Base-by-base conservation (phyloP, 2,797 vertebrate species). In the Sebastes kiyomatsui region DNA sequence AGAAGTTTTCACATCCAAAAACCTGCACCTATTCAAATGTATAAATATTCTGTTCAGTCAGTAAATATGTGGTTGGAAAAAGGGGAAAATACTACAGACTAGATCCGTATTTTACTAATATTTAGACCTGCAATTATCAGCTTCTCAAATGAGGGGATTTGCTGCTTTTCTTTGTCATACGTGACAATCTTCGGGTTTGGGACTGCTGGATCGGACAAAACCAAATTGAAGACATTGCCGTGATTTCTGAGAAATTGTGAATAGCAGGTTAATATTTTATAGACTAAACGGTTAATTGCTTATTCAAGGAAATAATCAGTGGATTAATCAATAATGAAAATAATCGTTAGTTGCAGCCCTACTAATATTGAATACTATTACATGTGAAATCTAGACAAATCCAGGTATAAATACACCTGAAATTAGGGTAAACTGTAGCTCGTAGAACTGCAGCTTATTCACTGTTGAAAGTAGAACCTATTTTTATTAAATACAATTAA, bases 31-130 rank as follows among this genome's bases (percentile, higher is more conserved):
- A 30, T 20, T 27, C 13, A 60, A 27, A 49, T 8, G 14, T 66
- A n/a, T 23, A 42, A 62, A 64, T 42, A 42, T 56, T 13, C 2
- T 14, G 3, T 13, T 27, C 23, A 28, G 18, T 67, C 12, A 46
- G 27, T 42, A 27, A 68, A 61, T 22, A 0, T 4, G 20, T 33
- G 16, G 38, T 14, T 7, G 18, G 4, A 33, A 61, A 55, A 61
- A 1, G 8, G 20, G 14, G 22, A 1, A 8, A 62, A 54, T 1
- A 14, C 30, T 25, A 33, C 28, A 32, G 0, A 25, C 0, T 23
- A 10, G 1, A 58, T 42, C 7, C 1, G 3, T 1, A 33, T 64
- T 70, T 7, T 59, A 59, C 25, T 20, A 5, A 49, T 32, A 52
- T 25, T 64, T 9, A 10, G 3, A 27, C 42, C 28, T 54, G n/a